phyloP scores from a whole-genome alignment of 2,113 vertebrate genomes.

The Tonatia bakeri region DNA sequence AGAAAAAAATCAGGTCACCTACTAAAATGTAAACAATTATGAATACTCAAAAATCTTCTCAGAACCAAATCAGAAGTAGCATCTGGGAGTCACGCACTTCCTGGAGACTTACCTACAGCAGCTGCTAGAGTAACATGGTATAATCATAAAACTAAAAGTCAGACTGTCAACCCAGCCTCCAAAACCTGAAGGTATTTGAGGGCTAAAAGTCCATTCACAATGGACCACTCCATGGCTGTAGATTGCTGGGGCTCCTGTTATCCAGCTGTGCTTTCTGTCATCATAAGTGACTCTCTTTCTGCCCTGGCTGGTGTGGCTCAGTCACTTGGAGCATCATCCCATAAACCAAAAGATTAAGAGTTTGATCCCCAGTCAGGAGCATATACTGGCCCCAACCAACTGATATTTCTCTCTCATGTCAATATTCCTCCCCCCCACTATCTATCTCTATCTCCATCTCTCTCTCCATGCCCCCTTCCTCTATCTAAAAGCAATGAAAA shows the following conservation, averaged over 20 bases:
- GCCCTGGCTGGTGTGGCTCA: too few species aligned
- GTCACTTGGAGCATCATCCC: too few species aligned
- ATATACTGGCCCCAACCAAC: too few species aligned
- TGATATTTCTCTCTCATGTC: too few species aligned
- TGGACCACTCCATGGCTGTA: background rate
- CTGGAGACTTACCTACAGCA: background rate
- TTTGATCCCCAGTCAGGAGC: too few species aligned
- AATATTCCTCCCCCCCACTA: too few species aligned
- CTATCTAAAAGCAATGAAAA: too few species aligned
- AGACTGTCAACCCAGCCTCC: background rate
- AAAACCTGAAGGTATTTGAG: background rate
- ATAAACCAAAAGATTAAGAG: too few species aligned
- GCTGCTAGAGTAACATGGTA: background rate
- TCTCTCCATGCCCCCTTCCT: too few species aligned
- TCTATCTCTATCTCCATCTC: too few species aligned
- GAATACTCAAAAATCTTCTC: slow-evolving; percentile 30
- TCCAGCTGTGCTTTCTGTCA: background rate
- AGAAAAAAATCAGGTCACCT: background rate
- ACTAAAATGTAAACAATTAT: slow-evolving; percentile 11
- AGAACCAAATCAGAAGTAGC: background rate
- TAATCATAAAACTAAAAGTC: background rate
- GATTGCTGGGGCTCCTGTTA: background rate
- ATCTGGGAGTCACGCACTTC: background rate
- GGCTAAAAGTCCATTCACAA: background rate
- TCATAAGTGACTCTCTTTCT: background rate